A percentile compares a stretch with the other conserved stretches of the same genome.
phyloP scores from a whole-genome alignment of 2,888 invertebrate genomes.

The Drosophila mercatorum region DNA sequence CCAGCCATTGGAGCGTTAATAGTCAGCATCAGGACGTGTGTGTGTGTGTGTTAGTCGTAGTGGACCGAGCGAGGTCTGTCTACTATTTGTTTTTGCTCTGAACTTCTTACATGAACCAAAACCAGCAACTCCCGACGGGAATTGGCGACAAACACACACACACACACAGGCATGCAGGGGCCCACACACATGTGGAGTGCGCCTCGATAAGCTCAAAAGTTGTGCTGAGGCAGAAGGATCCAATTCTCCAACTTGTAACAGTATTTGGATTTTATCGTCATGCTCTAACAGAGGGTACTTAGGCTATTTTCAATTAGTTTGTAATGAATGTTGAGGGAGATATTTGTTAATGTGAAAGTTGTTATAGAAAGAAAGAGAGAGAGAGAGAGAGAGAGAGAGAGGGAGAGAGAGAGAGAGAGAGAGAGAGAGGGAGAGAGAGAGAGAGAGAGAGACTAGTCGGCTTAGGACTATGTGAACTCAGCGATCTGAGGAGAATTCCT shows the following conservation, averaged over 20 bases:
- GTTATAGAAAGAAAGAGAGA: no score
- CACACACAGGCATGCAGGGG: background rate
- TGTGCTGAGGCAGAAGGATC: conserved; percentile 29
- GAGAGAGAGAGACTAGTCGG: background rate
- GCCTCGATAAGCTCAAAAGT: conserved; percentile 73
- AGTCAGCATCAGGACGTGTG: conserved; percentile 39
- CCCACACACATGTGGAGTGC: conserved; percentile 13
- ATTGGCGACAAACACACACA: conserved; percentile 40
- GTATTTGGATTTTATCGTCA: conserved; percentile 12
- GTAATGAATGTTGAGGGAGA: background rate
- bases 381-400: no score
- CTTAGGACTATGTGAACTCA: background rate
- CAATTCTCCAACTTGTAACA: conserved; percentile 13
- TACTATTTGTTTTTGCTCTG: conserved; percentile 70
- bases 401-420: no score
- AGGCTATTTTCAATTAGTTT: no score
- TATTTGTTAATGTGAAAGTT: background rate
- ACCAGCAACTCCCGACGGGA: conserved; percentile 64
- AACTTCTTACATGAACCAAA: conserved; percentile 69
- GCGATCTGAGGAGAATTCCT: background rate
- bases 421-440: background rate
- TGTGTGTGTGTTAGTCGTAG: background rate
- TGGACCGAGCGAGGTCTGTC: background rate
- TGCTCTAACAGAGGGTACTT: background rate
- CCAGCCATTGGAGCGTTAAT: conserved; percentile 54